A percentile compares a stretch with the other conserved stretches of the same genome.
phyloP scores from a whole-genome alignment of 92 coral and sea anemone species.

The Epizoanthus fatuus region DNA sequence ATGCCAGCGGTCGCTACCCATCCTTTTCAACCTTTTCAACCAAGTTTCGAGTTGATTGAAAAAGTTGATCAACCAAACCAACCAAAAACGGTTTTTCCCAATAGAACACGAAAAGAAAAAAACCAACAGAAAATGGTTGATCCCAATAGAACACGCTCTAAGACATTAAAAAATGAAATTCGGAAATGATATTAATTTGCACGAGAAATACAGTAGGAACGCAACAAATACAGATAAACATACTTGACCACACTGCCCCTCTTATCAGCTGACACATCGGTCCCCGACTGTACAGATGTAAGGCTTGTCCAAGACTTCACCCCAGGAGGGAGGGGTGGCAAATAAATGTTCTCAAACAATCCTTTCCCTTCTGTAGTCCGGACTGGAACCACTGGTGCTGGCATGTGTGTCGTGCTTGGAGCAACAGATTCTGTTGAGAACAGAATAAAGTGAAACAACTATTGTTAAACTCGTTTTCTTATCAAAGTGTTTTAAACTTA shows the following conservation, averaged over 20 bases:
- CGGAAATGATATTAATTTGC: not conserved
- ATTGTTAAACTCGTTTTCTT: too few relatives aligned
- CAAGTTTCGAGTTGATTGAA: too few relatives aligned
- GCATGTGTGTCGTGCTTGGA: conserved; percentile 36
- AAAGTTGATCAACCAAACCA: too few relatives aligned
- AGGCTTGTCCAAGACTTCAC: conserved; percentile 76
- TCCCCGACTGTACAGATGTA: conserved; percentile 37
- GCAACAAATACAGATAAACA: not conserved
- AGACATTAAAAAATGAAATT: too few relatives aligned
- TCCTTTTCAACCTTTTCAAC: too few relatives aligned
- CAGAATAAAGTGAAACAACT: not conserved
- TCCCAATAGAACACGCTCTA: too few relatives aligned
- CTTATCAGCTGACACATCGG: conserved; percentile 41
- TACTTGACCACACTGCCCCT: conserved; percentile 63
- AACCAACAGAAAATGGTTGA: too few relatives aligned
- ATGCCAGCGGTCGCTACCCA: too few relatives aligned
- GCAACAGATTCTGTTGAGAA: not conserved
- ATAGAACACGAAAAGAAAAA: too few relatives aligned
- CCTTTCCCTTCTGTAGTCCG: conserved; percentile 90
- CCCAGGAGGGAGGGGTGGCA: conserved; percentile 91
- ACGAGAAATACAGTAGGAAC: not conserved
- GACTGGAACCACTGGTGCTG: conserved; percentile 78
- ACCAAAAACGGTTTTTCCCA: too few relatives aligned
- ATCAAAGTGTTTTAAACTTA: too few relatives aligned
- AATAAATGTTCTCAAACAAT: conserved; percentile 85